phyloP scores from a whole-genome alignment of 2,113 vertebrate genomes.

The Tupaia chinensis region DNA sequence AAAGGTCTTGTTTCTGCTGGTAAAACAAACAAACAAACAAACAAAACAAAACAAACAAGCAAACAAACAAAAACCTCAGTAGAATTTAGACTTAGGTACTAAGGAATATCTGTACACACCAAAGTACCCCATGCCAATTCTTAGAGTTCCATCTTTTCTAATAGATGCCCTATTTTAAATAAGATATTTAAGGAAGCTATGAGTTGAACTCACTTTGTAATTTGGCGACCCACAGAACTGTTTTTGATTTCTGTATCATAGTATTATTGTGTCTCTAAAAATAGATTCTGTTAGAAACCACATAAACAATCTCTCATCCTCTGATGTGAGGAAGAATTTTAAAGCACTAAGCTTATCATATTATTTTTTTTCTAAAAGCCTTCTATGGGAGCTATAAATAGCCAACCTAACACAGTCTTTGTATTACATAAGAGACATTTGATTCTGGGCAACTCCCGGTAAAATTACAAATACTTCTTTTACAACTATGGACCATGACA shows the following conservation, averaged over 20 bases:
- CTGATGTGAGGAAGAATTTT: not conserved
- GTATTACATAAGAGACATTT: not conserved
- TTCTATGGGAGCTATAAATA: slow-evolving; percentile 8
- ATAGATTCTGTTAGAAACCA: not conserved
- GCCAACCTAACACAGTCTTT: not conserved
- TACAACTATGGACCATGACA: not conserved
- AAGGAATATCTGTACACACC: not conserved
- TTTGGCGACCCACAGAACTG: not conserved
- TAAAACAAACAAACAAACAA: not conserved
- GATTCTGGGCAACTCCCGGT: not conserved
- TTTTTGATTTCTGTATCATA: not conserved
- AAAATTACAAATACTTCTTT: not conserved
- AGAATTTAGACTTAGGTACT: not conserved
- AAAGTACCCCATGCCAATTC: not conserved
- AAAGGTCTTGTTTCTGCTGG: not conserved
- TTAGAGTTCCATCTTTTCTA: not conserved
- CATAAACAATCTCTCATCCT: not conserved
- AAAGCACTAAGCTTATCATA: not conserved
- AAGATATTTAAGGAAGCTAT: not conserved
- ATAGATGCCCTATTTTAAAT: not conserved
- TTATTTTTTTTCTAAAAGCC: not conserved
- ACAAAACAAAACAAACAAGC: no score
- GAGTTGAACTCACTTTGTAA: slow-evolving; percentile 1
- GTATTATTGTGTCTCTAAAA: not conserved
- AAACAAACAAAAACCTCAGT: not conserved